These are phyloP conservation scores for cattle (Bos taurus) DNA, from an alignment of 2,113 vertebrate species.

Conservation along the genomic window ARS-UCD2.0 NC_037338.1:82549001-82549500, in stretches of 20 bases:
- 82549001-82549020: background rate
- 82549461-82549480: background rate
- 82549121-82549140: too few species aligned
- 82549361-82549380: background rate
- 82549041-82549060: background rate
- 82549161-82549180: background rate
- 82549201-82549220: background rate
- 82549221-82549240: background rate
- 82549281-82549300: background rate
- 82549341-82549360: background rate
- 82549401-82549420: background rate
- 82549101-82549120: accelerated
- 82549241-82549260: background rate
- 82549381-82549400: too few species aligned
- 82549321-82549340: background rate
- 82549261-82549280: background rate
- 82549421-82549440: background rate
- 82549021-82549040: accelerated
- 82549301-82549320: background rate
- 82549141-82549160: background rate
- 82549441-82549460: background rate
- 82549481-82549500: too few species aligned
- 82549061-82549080: too few species aligned
- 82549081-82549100: background rate
- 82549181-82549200: background rate